Evolutionary conservation across 1,140 invertebrate genomes (phyloP), one percentile per base, ranked within the genome.

Genomic region (Drosophila carrolli): DNA sequence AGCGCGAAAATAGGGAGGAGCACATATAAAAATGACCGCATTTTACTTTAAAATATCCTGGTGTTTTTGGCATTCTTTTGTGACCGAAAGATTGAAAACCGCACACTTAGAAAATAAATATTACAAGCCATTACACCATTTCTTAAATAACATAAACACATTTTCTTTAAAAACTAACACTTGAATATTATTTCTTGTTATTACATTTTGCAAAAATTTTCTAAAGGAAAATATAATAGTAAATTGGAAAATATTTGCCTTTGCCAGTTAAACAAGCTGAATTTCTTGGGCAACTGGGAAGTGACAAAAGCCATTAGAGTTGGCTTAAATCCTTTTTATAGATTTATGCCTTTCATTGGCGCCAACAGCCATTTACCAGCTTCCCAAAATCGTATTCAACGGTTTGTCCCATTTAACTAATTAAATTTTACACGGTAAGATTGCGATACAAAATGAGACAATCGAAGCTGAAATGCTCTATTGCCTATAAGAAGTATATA

Each of bases 51-150:
- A 40, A 54, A 59, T 63, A 55, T 47, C 19, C 40, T 66, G 57
- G 59, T 66, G 72, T 65, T 61, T 76, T 58, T 72, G 51, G 78
- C 75, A 78, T 68, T 53, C 59, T 78, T 75, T 68, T 70, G 40
- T 44, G 23, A n/a, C 48, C 46, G 5, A 51, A 51, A 35, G n/a
- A 29, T 29, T 27, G 13, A 29, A 51, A 51, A 51, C 50, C 50
- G 19, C 50, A 50, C 0, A 1, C 1, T 10, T 10, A 23, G 13
- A 2, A 13, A 27, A 7, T n/a, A 8, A 48, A 1, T 5, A 48
- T 48, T 16, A 16, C 16, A 16, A 16, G 16, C 16, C 16, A 16
- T 16, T 16, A 7, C 41, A 44, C 41, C 7, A 6, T 32, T 32
- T 7, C 7, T 7, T 32, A 32, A 32, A 32, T 32, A 32, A 32